Percentiles rank a stretch among this genome's conserved stretches.
Conservation (phyloP, 2,113 vertebrate species). For the Penelope pileata region DNA sequence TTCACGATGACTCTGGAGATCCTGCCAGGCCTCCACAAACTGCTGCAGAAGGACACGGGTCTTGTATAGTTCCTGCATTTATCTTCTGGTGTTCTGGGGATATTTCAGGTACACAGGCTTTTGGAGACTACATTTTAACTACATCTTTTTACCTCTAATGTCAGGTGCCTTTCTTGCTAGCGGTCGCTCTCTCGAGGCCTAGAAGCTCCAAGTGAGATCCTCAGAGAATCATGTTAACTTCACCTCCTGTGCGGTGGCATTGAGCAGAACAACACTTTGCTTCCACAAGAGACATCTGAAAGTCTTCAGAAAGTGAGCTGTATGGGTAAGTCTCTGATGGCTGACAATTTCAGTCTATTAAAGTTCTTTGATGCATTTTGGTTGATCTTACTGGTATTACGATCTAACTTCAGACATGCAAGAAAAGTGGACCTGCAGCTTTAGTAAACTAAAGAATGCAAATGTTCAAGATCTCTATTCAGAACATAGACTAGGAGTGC, state of each 20-base stretch:
- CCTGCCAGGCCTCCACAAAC: not conserved
- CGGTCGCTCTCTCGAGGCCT: not conserved
- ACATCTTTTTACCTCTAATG: not conserved
- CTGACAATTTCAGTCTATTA: not conserved
- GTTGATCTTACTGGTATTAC: not conserved
- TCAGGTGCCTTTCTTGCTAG: not conserved
- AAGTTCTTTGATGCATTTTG: not conserved
- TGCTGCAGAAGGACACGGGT: not conserved
- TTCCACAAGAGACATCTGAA: not conserved
- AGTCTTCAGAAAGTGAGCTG: not conserved
- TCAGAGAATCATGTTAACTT: not conserved
- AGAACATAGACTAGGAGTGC: not conserved
- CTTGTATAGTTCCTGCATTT: not conserved
- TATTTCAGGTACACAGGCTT: not conserved
- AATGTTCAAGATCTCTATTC: not conserved
- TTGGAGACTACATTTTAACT: not conserved
- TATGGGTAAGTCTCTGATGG: conserved; percentile 1
- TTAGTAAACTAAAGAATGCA: not conserved
- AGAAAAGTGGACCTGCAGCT: not conserved
- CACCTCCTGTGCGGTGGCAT: accelerated
- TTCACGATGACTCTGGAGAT: not conserved
- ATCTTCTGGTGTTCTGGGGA: not conserved
- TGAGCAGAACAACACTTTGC: not conserved
- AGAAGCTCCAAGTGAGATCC: not conserved
- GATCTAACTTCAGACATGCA: not conserved